Conservation (phyloP, 2,113 vertebrate genomes). For the Microtus oregoni region DNA sequence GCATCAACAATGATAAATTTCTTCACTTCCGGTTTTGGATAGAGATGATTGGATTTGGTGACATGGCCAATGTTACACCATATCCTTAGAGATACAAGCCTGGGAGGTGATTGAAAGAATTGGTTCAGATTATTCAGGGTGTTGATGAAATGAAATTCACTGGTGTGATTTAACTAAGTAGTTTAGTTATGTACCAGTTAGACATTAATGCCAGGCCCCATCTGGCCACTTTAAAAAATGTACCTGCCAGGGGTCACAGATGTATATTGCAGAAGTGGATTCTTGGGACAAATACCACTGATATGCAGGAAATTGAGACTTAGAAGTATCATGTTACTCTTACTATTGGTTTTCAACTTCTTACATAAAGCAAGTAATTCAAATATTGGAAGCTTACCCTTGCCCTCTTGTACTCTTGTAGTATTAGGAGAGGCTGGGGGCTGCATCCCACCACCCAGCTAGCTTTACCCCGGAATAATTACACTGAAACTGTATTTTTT, state of each 20-base stretch:
- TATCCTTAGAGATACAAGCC: conserved; percentile 19
- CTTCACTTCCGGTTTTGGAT: conserved; percentile 56
- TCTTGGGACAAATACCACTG: neutral
- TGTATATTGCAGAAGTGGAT: neutral
- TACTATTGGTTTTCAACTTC: neutral
- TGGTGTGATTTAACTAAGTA: neutral
- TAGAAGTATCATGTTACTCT: neutral
- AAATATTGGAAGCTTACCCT: neutral
- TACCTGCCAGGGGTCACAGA: neutral
- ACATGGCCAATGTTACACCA: neutral
- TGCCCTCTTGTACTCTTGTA: neutral
- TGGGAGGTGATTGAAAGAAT: neutral
- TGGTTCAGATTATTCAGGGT: neutral
- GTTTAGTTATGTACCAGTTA: neutral
- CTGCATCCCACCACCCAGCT: no score
- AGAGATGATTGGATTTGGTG: conserved; percentile 68
- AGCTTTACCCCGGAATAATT: no score
- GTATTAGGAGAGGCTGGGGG: no score
- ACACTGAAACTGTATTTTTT: no score
- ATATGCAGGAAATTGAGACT: neutral
- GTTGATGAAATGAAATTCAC: neutral
- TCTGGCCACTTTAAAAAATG: neutral
- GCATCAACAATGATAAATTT: conserved; percentile 72
- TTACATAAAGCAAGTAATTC: neutral
- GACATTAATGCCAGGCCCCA: neutral